phyloP scores from a whole-genome alignment of 2,888 invertebrate species.

The Dolichopus griseipennis region DNA sequence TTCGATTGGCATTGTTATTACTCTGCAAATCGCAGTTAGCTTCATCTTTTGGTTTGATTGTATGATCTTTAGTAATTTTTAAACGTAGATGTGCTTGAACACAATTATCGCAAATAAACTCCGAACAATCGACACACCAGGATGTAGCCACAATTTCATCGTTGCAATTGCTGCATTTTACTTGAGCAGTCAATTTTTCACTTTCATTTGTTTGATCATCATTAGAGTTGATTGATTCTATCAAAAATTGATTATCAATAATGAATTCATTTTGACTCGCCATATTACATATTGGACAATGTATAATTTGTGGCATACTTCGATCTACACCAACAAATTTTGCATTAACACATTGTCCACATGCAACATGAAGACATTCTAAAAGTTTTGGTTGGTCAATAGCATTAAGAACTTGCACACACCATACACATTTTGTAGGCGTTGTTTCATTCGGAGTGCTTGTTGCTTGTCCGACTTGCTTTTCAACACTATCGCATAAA shows the following conservation, averaged over 20 bases:
- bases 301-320: conserved; percentile 39
- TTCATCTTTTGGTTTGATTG: conserved; percentile 77
- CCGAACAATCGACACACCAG: conserved; percentile 85
- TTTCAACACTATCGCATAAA: too few species aligned
- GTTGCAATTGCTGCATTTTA: conserved; percentile 77
- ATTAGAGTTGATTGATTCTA: conserved; percentile 46
- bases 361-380: conserved; percentile 82
- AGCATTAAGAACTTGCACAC: conserved; percentile 46
- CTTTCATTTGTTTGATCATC: conserved; percentile 19
- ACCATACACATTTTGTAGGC: conserved; percentile 50
- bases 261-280: conserved; percentile 62
- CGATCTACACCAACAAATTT: conserved; percentile 49
- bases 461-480: conserved; percentile 19
- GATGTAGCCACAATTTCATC: conserved; percentile 74
- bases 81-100: conserved; percentile 85
- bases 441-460: conserved; percentile 25
- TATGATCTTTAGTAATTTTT: conserved; percentile 89
- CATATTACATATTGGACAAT: conserved; percentile 66
- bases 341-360: conserved; percentile 62
- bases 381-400: conserved; percentile 67
- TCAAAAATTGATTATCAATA: conserved; percentile 75
- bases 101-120: conserved; percentile 87
- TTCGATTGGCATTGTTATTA: conserved; percentile 49
- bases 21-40: conserved; percentile 55
- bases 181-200: conserved; percentile 35